A percentile compares a stretch with the other conserved stretches of the same genome.
These are phyloP conservation scores for Cryptus viduatorius DNA, from an alignment of 2,888 invertebrate species.

Conservation along the genomic window DNA sequence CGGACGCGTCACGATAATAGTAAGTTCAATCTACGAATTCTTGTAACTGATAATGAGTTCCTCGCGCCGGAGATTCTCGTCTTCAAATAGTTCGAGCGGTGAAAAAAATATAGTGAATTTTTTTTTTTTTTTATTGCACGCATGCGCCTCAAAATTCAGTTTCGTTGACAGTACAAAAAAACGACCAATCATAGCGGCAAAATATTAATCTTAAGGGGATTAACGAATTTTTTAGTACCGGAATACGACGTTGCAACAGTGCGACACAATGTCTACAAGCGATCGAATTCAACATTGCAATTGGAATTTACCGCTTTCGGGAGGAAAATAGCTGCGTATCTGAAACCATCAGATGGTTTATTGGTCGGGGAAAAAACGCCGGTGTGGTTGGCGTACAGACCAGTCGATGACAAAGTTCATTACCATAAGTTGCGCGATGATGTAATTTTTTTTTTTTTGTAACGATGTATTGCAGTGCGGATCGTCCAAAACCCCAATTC, in stretches of 20 bases:
- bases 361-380: constrained; percentile 14
- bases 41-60: too few relatives aligned
- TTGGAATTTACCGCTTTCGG: constrained; percentile 1
- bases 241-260: constrained; percentile 12
- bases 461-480: background rate
- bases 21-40: background rate
- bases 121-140: too few relatives aligned
- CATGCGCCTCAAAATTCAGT: too few relatives aligned
- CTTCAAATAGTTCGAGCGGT: too few relatives aligned
- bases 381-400: constrained; percentile 9
- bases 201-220: too few relatives aligned
- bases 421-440: background rate
- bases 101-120: too few relatives aligned
- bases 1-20: background rate
- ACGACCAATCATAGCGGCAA: too few relatives aligned
- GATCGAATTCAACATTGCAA: background rate
- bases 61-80: too few relatives aligned
- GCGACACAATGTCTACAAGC: background rate
- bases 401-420: background rate
- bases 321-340: background rate
- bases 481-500: too few relatives aligned
- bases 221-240: constrained; percentile 23
- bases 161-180: too few relatives aligned
- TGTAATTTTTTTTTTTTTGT: background rate
- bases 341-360: constrained; percentile 12